These are phyloP conservation scores for Aeoliscus strigatus DNA, from an alignment of 2,797 vertebrate species.

Conservation along the genomic window DNA sequence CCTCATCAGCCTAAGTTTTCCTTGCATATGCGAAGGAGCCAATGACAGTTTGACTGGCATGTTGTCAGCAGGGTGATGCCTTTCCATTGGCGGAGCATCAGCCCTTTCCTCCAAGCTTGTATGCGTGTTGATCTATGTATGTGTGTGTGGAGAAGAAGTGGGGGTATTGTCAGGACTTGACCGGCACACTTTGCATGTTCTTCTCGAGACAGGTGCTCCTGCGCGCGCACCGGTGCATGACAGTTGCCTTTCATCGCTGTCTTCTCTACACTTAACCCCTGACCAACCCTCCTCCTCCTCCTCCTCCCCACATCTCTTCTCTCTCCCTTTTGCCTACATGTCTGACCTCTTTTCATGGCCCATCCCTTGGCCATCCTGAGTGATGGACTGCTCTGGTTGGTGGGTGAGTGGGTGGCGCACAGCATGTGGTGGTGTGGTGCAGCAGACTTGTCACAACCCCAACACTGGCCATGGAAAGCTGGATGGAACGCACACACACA, in stretches of 20 bases:
- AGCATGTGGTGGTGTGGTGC: slow-evolving; percentile 57
- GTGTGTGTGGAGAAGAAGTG: slow-evolving; percentile 29
- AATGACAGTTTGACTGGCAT: slow-evolving; percentile 89
- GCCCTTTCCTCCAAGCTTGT: slow-evolving; percentile 80
- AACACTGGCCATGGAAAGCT: slow-evolving; percentile 75
- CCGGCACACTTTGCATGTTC: slow-evolving; percentile 86
- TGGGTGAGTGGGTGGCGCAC: slow-evolving; percentile 31
- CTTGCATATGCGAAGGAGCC: slow-evolving; percentile 81
- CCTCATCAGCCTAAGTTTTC: slow-evolving; percentile 80
- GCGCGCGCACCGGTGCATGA: slow-evolving; percentile 90
- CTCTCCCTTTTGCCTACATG: slow-evolving; percentile 43
- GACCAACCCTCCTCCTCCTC: slow-evolving; percentile 74
- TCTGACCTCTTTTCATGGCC: slow-evolving; percentile 62
- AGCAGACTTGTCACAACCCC: slow-evolving; percentile 86
- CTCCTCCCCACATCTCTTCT: slow-evolving; percentile 42
- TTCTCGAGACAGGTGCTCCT: slow-evolving; percentile 85
- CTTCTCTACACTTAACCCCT: slow-evolving; percentile 93
- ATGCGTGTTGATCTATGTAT: slow-evolving; percentile 27
- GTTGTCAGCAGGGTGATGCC: slow-evolving; percentile 82
- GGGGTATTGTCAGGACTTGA: slow-evolving; percentile 81
- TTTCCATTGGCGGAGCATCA: slow-evolving; percentile 79
- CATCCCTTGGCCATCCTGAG: slow-evolving; percentile 72
- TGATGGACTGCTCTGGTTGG: slow-evolving; percentile 82
- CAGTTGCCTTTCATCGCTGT: slow-evolving; percentile 97
- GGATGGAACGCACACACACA: slow-evolving; percentile 40